Evolutionary conservation across 2,797 vertebrate species (phyloP).

Genomic region (Rhabdomys pumilio): DNA sequence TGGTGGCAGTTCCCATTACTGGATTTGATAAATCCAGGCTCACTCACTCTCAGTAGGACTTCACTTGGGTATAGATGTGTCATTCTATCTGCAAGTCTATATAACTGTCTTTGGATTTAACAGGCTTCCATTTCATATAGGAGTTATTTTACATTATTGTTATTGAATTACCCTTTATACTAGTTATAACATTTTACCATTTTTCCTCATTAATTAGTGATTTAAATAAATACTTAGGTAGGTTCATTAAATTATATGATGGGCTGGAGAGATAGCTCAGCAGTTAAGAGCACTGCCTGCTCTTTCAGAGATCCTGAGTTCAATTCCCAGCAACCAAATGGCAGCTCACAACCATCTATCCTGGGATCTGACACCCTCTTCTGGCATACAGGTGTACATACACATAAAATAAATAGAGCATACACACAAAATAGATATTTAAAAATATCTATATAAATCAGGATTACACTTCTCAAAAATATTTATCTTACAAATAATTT

Average conservation of each 20-base stretch:
- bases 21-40: not conserved
- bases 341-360: not conserved
- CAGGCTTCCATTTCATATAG: not conserved
- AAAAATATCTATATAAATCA: constrained; percentile 23
- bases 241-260: constrained; percentile 48
- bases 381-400: not conserved
- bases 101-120: not conserved
- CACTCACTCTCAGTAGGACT: not conserved
- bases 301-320: not conserved
- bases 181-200: not conserved
- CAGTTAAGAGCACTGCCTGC: not conserved
- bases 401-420: not conserved
- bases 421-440: not conserved
- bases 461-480: constrained; percentile 54
- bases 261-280: not conserved
- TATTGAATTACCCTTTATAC: constrained; percentile 41
- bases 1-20: not conserved
- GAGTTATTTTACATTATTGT: not conserved
- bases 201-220: constrained; percentile 35
- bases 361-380: not conserved
- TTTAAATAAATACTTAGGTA: constrained; percentile 52
- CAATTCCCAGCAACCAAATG: not conserved
- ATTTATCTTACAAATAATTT: constrained; percentile 13
- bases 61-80: not conserved
- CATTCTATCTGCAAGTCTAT: not conserved